Evolutionary conservation across 2,797 vertebrate genomes (phyloP).

Genomic region (Mus caroli): DNA sequence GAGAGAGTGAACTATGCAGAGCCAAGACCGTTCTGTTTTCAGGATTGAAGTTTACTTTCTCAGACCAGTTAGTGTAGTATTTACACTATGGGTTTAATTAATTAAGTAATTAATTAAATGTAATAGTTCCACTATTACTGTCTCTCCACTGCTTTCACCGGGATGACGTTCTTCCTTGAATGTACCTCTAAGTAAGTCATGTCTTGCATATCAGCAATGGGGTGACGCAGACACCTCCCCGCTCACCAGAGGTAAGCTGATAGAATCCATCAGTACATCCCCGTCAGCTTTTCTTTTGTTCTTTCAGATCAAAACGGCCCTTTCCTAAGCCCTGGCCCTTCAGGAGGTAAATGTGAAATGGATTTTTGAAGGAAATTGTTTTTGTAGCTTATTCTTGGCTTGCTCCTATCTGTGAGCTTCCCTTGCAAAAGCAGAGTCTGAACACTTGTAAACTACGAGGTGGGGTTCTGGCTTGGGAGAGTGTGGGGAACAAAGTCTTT

Average conservation of each 20-base stretch:
- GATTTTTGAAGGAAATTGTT: constrained; percentile 70
- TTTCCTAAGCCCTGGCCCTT: constrained; percentile 51
- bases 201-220: not conserved
- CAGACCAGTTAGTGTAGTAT: not conserved
- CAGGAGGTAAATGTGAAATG: constrained; percentile 33
- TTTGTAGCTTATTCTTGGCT: constrained; percentile 50
- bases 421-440: constrained; percentile 18
- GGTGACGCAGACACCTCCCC: not conserved
- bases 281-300: not conserved
- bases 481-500: constrained; percentile 1
- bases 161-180: not conserved
- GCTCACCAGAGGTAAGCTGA: not conserved
- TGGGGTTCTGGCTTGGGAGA: constrained; percentile 25
- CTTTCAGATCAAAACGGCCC: constrained; percentile 46
- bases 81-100: not conserved
- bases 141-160: not conserved
- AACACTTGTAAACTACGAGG: not conserved
- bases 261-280: not conserved
- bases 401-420: constrained; percentile 56
- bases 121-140: not conserved
- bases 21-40: not conserved
- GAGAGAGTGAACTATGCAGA: not conserved
- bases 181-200: not conserved
- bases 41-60: not conserved
- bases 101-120: not conserved